Conservation (phyloP, 2,113 vertebrate species). For the Neolamprologus fasciatus region DNA sequence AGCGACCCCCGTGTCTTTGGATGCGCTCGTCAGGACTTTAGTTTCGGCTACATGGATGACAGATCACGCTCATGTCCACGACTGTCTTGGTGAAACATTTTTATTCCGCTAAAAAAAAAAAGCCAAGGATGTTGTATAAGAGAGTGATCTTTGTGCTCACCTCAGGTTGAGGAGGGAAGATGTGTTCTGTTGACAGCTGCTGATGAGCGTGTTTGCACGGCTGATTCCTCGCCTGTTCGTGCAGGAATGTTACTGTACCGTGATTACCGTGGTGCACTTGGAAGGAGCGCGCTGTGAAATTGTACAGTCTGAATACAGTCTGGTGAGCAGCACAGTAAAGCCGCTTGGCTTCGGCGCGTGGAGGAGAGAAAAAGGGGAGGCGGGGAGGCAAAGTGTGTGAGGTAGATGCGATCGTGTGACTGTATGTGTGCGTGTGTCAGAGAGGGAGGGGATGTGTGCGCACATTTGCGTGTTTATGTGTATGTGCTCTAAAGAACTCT, state of each 20-base stretch:
- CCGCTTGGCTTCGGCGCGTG: background rate
- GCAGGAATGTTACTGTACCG: background rate
- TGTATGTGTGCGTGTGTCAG: background rate
- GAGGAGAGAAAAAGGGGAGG: background rate
- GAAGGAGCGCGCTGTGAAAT: background rate
- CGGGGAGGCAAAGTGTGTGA: background rate
- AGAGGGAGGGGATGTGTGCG: background rate
- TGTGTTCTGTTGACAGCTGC: background rate
- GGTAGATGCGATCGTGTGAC: background rate
- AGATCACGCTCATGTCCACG: background rate
- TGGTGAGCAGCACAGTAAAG: background rate
- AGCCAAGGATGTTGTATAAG: background rate
- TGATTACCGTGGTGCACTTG: slow-evolving; percentile 18
- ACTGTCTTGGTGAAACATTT: background rate
- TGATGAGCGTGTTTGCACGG: background rate
- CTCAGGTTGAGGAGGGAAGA: background rate
- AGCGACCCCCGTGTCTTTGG: background rate
- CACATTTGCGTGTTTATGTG: background rate
- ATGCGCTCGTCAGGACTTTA: slow-evolving; percentile 12
- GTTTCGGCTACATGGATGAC: background rate
- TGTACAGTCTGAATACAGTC: background rate
- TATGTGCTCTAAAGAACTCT: background rate
- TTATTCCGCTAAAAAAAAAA: background rate
- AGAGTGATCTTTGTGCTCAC: background rate
- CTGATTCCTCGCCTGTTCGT: background rate